Evolutionary conservation across 2,797 vertebrate genomes (phyloP).

Genomic region (Schizothorax lantsangensis): DNA sequence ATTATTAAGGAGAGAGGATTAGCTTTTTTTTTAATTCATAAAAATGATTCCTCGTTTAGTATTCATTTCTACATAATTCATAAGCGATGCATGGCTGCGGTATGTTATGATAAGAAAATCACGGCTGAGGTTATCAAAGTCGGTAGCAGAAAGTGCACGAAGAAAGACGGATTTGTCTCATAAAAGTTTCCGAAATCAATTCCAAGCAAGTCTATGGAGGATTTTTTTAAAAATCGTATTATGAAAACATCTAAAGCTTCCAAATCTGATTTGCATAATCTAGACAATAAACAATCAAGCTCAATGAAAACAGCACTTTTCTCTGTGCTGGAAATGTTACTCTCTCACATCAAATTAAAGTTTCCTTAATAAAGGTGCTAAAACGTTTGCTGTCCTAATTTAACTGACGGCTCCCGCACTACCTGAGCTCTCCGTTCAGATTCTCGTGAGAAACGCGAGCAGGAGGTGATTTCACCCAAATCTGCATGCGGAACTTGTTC

Average conservation of each 20-base stretch:
- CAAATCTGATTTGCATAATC: constrained; percentile 42
- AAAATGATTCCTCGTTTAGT: constrained; percentile 14
- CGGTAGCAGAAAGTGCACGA: constrained; percentile 28
- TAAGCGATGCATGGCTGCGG: neutral
- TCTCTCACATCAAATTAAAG: neutral
- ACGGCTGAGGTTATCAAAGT: constrained; percentile 36
- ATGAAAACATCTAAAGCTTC: constrained; percentile 20
- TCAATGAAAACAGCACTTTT: neutral
- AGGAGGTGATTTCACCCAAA: neutral
- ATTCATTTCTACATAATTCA: constrained; percentile 13
- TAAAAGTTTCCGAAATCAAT: neutral
- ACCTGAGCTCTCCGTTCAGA: neutral
- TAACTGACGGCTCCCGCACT: neutral
- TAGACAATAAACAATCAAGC: constrained; percentile 49
- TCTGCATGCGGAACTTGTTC: neutral
- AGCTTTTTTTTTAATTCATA: neutral
- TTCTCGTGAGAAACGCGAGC: neutral
- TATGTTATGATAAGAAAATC: constrained; percentile 10
- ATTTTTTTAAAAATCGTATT: neutral
- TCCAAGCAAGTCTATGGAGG: neutral
- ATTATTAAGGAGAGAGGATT: neutral
- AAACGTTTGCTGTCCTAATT: neutral
- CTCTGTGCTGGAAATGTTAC: neutral
- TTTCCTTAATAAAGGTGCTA: constrained; percentile 15
- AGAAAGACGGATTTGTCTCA: constrained; percentile 23